A percentile compares a stretch with the other conserved stretches of the same genome.
Evolutionary conservation across 2,888 invertebrate species (phyloP).

Genomic region (Celastrina argiolus): DNA sequence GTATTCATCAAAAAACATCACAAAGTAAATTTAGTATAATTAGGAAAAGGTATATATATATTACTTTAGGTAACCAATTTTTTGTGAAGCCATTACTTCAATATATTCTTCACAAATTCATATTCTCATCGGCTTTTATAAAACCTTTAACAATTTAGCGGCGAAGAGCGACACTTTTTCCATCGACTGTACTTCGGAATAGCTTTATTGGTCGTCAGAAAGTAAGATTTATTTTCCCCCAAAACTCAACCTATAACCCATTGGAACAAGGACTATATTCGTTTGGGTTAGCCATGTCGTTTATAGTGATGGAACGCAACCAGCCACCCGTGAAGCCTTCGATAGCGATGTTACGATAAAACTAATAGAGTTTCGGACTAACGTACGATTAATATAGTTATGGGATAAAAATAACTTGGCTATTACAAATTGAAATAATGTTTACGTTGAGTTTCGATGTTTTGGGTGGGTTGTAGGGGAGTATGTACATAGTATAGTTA

Average conservation of each 20-base stretch:
- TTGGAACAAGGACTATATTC: constrained; percentile 8
- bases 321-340: constrained; percentile 45
- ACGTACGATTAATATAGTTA: constrained; percentile 40
- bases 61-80: too few species aligned
- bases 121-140: not conserved
- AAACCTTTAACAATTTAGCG: not conserved
- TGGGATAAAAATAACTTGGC: constrained; percentile 29
- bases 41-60: too few species aligned
- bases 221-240: not conserved
- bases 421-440: constrained; percentile 11
- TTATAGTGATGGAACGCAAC: constrained; percentile 33
- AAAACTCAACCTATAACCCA: not conserved
- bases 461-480: too few species aligned
- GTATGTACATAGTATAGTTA: too few species aligned
- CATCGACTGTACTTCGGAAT: constrained; percentile 24
- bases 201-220: constrained; percentile 28
- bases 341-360: constrained; percentile 50
- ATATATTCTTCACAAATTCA: not conserved
- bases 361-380: constrained; percentile 52
- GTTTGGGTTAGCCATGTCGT: not conserved
- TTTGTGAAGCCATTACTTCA: too few species aligned
- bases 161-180: not conserved
- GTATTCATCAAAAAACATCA: too few species aligned
- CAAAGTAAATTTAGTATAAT: too few species aligned
- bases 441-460: not conserved